These are phyloP conservation scores for Sula dactylatra DNA, from an alignment of 2,113 vertebrate species.

Conservation along the genomic window DNA sequence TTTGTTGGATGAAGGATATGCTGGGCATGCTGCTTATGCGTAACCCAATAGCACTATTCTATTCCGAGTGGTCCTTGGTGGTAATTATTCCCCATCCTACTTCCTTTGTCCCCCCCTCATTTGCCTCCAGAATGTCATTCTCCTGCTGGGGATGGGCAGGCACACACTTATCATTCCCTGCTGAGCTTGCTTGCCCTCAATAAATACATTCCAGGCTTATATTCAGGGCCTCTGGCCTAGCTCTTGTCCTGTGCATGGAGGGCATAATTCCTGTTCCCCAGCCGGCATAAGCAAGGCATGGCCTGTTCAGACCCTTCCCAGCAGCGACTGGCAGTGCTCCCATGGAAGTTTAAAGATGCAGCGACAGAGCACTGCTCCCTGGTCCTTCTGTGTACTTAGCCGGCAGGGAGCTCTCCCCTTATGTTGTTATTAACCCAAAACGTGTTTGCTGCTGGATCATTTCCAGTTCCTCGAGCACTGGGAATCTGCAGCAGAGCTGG, in stretches of 20 bases:
- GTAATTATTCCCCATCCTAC: slow-evolving; percentile 44
- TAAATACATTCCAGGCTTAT: slow-evolving; percentile 54
- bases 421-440: not conserved
- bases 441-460: not conserved
- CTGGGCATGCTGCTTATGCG: slow-evolving; percentile 26
- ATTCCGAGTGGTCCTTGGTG: slow-evolving; percentile 34
- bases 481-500: not conserved
- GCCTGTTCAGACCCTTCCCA: not conserved
- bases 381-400: not conserved
- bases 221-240: slow-evolving; percentile 8
- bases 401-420: not conserved
- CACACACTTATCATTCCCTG: slow-evolving; percentile 55
- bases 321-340: not conserved
- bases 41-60: slow-evolving; percentile 42
- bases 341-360: not conserved
- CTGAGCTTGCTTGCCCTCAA: slow-evolving; percentile 51
- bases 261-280: not conserved
- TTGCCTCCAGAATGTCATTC: slow-evolving; percentile 49
- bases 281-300: not conserved
- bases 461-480: not conserved
- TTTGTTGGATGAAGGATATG: slow-evolving; percentile 65
- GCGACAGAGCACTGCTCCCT: not conserved
- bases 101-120: slow-evolving; percentile 33
- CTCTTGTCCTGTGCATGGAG: not conserved
- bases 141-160: slow-evolving; percentile 48